phyloP scores from a whole-genome alignment of 2,797 vertebrate genomes.

The Pseudochromis fuscus region DNA sequence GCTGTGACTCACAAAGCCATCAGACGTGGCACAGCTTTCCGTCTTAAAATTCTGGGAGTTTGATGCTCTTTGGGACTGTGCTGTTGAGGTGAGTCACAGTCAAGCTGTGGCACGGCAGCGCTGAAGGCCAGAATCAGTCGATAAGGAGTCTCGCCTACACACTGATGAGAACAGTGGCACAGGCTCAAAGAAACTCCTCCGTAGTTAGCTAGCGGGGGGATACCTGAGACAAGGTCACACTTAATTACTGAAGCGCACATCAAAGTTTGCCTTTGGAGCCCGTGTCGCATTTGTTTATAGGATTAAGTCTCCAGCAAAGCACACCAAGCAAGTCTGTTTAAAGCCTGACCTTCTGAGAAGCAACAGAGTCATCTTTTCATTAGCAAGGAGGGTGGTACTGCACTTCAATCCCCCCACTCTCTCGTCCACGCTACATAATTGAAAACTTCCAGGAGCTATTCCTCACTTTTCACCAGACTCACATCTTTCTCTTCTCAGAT shows the following conservation, averaged over 20 bases:
- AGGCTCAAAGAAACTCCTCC: slow-evolving; percentile 72
- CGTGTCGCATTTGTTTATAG: slow-evolving; percentile 80
- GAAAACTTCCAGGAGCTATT: slow-evolving; percentile 66
- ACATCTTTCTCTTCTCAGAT: slow-evolving; percentile 58
- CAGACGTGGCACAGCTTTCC: slow-evolving; percentile 14
- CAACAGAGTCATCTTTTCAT: slow-evolving; percentile 70
- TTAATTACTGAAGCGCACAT: slow-evolving; percentile 78
- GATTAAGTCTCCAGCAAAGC: slow-evolving; percentile 77
- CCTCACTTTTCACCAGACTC: slow-evolving; percentile 61
- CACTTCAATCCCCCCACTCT: slow-evolving; percentile 26
- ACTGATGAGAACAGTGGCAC: slow-evolving; percentile 68
- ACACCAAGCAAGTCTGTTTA: slow-evolving; percentile 67
- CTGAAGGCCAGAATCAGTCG: slow-evolving; percentile 66
- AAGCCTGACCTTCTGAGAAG: slow-evolving; percentile 73
- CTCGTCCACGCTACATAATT: slow-evolving; percentile 59
- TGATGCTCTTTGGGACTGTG: slow-evolving; percentile 50
- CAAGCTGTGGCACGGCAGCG: slow-evolving; percentile 47
- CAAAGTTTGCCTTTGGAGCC: slow-evolving; percentile 80
- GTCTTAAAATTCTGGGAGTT: slow-evolving; percentile 29
- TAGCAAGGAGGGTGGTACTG: slow-evolving; percentile 62
- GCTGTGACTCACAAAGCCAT: slow-evolving; percentile 38
- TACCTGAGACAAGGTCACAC: slow-evolving; percentile 80
- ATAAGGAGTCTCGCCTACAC: slow-evolving; percentile 65
- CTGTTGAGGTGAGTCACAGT: slow-evolving; percentile 69
- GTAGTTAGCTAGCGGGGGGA: slow-evolving; percentile 58